Conservation (phyloP, 1,140 invertebrate species). For the Sycophaga agraensis region DNA sequence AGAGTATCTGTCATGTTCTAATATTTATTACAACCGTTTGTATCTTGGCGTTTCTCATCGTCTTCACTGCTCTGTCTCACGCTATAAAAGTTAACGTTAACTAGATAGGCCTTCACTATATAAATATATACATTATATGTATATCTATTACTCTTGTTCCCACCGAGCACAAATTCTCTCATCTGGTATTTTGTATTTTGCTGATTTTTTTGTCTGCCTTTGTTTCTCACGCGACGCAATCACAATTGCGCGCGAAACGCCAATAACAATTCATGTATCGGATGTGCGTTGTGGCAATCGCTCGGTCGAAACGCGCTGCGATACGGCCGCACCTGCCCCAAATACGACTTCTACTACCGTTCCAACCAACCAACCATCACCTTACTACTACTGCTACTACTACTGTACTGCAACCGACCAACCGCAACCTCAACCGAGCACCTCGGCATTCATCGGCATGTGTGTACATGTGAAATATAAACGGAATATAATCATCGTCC, state of each 20-base stretch:
- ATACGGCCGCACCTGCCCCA: slow-evolving; percentile 39
- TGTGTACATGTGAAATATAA: neutral
- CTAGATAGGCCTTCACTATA: neutral
- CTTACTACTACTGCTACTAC: too few species aligned
- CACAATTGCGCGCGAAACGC: neutral
- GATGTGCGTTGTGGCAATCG: slow-evolving; percentile 38
- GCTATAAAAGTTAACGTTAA: neutral
- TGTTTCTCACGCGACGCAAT: neutral
- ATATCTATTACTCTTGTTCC: neutral
- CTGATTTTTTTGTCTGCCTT: slow-evolving; percentile 6
- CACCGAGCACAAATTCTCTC: neutral
- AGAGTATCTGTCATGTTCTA: too few species aligned
- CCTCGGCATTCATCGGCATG: slow-evolving; percentile 31
- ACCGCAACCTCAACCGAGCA: slow-evolving; percentile 37
- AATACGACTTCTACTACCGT: too few species aligned
- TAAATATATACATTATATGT: neutral
- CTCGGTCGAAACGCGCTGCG: slow-evolving; percentile 51
- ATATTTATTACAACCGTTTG: neutral
- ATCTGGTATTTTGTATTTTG: neutral
- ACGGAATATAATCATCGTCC: neutral
- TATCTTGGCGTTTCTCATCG: neutral
- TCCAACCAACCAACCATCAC: too few species aligned
- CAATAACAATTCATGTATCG: neutral
- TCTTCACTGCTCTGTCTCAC: neutral
- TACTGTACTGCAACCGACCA: slow-evolving; percentile 27